phyloP scores from a whole-genome alignment of 1,140 invertebrate species.

The Drosophila tsacasi region DNA sequence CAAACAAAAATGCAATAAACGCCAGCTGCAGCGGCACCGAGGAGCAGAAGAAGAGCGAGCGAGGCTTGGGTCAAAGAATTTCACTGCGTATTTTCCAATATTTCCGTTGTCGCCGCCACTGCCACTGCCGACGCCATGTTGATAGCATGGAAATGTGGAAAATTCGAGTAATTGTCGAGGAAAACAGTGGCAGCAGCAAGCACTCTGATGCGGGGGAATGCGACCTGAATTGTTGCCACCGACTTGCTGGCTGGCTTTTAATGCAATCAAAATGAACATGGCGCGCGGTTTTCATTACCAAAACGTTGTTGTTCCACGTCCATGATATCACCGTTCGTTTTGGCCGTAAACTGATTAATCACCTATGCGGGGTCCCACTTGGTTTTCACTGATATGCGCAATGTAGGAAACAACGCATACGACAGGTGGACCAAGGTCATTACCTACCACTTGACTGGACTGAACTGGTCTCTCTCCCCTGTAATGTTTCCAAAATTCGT shows the following conservation, averaged over 20 bases:
- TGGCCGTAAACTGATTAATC: constrained; percentile 35
- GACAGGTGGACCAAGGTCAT: constrained; percentile 82
- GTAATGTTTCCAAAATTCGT: constrained; percentile 41
- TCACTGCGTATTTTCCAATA: constrained; percentile 64
- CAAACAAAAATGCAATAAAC: constrained; percentile 78
- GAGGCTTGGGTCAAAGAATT: constrained; percentile 63
- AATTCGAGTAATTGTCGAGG: constrained; percentile 58
- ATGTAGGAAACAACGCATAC: constrained; percentile 64
- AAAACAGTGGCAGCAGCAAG: constrained; percentile 25
- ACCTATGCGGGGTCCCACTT: constrained; percentile 4
- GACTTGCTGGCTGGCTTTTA: constrained; percentile 13
- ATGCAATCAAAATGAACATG: constrained; percentile 42
- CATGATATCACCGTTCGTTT: constrained; percentile 67
- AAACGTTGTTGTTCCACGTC: constrained; percentile 23
- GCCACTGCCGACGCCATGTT: constrained; percentile 34
- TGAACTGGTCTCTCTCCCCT: neutral
- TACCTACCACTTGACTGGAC: constrained; percentile 56
- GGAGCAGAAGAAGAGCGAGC: constrained; percentile 1
- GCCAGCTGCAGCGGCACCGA: constrained; percentile 51
- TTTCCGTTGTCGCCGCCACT: constrained; percentile 19
- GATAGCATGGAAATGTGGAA: constrained; percentile 56
- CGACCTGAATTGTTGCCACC: constrained; percentile 35
- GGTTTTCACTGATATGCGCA: constrained; percentile 46
- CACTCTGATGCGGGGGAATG: constrained; percentile 24
- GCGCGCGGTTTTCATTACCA: constrained; percentile 32